Evolutionary conservation across 2,797 vertebrate genomes (phyloP), one percentile per base, ranked within the genome.

Genomic region (Phrynocephalus vlangalii): DNA sequence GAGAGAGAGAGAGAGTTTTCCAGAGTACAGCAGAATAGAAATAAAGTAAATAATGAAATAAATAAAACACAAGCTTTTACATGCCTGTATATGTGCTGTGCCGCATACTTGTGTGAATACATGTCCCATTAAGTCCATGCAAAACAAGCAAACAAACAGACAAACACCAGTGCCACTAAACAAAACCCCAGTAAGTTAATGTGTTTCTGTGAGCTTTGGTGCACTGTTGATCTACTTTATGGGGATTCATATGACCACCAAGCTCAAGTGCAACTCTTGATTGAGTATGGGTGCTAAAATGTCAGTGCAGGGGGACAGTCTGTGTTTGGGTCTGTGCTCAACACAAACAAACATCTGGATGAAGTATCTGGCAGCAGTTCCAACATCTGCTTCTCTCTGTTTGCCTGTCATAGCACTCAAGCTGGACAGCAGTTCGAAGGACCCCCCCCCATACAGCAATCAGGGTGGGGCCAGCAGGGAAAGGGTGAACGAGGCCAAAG

Each of bases 301-400:
- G 78, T 88, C 83, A 85, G 67, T 52, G 78, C 71, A 68, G 78
- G 20, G 78, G 60, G 79, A 76, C 78, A 87, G 89, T 85, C 83
- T 84, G n/a, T 87, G 84, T 85, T 87, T 77, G 82, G 86, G 84
- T 86, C 83, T 81, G 72, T 52, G 33, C 79, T 82, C 83, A 82
- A 63, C 71, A 85, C 86, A 90, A 87, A 77, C 86, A 90, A 90
- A 87, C 89, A 90, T 90, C 86, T 90, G 89, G 86, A 50, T 78
- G 78, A 81, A 87, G 83, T 60, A 85, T 84, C 83, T 87, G 86
- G 83, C 78, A 71, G 78, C 26, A 75, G 79, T 38, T 90, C 72
- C 83, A 87, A 85, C 89, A 90, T 90, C 86, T 90, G 89, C 84
- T 87, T 85, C 89, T 87, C 88, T 48, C 68, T 77, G 76, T 88